Evolutionary conservation across 2,113 vertebrate genomes (phyloP), one percentile per base, ranked within the genome.

Genomic region (Calidris pygmaea): DNA sequence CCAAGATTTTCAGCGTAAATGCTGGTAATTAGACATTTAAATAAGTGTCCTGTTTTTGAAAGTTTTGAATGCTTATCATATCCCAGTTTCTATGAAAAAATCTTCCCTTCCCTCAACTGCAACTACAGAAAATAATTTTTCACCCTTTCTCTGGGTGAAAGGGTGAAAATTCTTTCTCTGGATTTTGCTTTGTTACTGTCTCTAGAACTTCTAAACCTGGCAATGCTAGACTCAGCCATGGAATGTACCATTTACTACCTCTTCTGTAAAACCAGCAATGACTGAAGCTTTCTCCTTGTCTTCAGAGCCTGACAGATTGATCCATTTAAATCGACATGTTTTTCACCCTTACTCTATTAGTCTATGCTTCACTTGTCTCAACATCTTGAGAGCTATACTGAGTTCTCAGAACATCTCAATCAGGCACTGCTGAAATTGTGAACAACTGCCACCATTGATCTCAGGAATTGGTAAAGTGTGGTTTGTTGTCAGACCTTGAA

Each of bases 281-380:
- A 79, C 85, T 90, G 90, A 85, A 85, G 30, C 19, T 90, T 94
- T 91, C 22, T 70, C 34, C 81, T 83, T 80, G 35, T 93, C 85
- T 96, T 29, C 55, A 66, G 32, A 91, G 75, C 58, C 67, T 91
- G 78, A 91, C 78, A 95, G 90, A 91, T 79, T 73, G 91, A 94
- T 95, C 66, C 48, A 68, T 95, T 92, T 84, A 91, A 91, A 76
- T 43, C 1, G 12, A 78, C 84, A 62, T 2, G 0, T 83, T 93
- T 94, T 94, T 68, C 37, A 87, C 58, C 90, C 78, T 85, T 85
- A 82, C 34, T 96, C 70, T 87, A 85, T 96, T 96, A 91, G 83
- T 83, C 74, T 80, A 19, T 70, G 70, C 71, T 90, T 94, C 89
- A 76, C 55, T 91, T 93, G 66, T 94, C 72, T 93, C 78, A 62